Evolutionary conservation across 2,888 invertebrate species (phyloP), one percentile per base, ranked within the genome.

Genomic region (Ectobius pallidus): DNA sequence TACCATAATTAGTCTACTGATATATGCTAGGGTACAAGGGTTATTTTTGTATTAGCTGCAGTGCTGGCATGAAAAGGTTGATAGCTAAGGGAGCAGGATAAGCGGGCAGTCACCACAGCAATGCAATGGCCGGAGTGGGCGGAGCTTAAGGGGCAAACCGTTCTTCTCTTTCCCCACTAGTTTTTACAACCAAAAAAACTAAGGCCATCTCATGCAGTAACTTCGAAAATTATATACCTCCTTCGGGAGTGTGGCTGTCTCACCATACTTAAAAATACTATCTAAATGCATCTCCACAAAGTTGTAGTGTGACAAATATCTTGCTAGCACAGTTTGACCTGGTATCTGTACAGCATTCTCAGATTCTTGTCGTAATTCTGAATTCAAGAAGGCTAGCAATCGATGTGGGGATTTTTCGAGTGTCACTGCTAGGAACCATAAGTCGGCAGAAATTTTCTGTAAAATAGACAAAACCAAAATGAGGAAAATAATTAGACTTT

Each of bases 231-330:
- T 63, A 69, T 63, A 76, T 78, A 84, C 83, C 80, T 84, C 84
- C 77, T 78, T 78, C 16, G 83, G 83, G 71, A 84, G 78, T 34
- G 78, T 79, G 74, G 81, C 81, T 69, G 82, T 81, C 73, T 83
- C 83, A 20, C 81, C 81, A 78, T 82, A 82, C 72, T 82, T 82
- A 77, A 83, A 83, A 69, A 84, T 82, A 77, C 81, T 82, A 77
- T 84, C 84, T 42, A 84, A 78, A 74, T 83, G 82, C 73, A 84
- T 80, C 77, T 83, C 84, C 49, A 84, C 83, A 77, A 84, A 75
- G 65, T 77, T 78, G 30, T 77, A 76, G 39, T 75, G 74, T 30
- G 75, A 52, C 20, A 78, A 34, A 69, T 77, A 75, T 25, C 76
- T 75, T 18, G 76, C 75, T 11, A 78, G 69, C 27, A 75, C 74